Conservation (phyloP, 1,140 invertebrate genomes). For the Andrena cerasifolii region DNA sequence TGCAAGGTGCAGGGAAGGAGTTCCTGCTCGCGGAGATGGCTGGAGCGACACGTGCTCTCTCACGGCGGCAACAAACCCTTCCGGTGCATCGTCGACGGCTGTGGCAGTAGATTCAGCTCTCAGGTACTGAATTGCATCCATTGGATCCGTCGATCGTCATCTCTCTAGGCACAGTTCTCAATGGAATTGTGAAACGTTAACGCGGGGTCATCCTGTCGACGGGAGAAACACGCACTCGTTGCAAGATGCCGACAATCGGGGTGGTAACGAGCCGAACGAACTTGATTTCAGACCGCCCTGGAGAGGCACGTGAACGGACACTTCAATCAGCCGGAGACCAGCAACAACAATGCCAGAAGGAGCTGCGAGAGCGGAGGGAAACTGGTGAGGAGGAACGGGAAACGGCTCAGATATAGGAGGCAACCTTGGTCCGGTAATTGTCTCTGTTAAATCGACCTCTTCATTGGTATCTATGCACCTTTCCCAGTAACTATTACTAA, state of each 20-base stretch:
- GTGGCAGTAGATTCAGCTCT: constrained; percentile 94
- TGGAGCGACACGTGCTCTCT: constrained; percentile 95
- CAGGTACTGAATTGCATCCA: constrained; percentile 85
- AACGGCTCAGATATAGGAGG: constrained; percentile 91
- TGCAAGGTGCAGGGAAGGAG: constrained; percentile 97
- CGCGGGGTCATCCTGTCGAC: neutral
- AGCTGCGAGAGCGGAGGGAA: constrained; percentile 88
- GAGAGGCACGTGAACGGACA: constrained; percentile 97
- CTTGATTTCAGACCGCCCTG: constrained; percentile 87
- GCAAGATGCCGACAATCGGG: constrained; percentile 44
- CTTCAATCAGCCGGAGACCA: constrained; percentile 88
- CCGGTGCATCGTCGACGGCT: constrained; percentile 96
- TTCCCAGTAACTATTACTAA: neutral
- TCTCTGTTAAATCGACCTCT: neutral
- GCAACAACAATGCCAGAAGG: constrained; percentile 85
- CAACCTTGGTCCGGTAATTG: constrained; percentile 92
- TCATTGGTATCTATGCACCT: neutral
- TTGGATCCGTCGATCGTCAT: too few species aligned
- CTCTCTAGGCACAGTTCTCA: neutral
- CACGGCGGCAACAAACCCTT: constrained; percentile 97
- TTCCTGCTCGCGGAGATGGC: constrained; percentile 95
- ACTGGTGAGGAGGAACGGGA: constrained; percentile 91
- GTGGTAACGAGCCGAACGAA: constrained; percentile 43
- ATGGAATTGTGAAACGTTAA: too few species aligned
- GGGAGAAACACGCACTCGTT: constrained; percentile 52